A percentile compares a stretch with the other conserved stretches of the same genome.
These are phyloP conservation scores for Hemichromis elongatus DNA, from an alignment of 2,113 vertebrate genomes.

Conservation along the genomic window DNA sequence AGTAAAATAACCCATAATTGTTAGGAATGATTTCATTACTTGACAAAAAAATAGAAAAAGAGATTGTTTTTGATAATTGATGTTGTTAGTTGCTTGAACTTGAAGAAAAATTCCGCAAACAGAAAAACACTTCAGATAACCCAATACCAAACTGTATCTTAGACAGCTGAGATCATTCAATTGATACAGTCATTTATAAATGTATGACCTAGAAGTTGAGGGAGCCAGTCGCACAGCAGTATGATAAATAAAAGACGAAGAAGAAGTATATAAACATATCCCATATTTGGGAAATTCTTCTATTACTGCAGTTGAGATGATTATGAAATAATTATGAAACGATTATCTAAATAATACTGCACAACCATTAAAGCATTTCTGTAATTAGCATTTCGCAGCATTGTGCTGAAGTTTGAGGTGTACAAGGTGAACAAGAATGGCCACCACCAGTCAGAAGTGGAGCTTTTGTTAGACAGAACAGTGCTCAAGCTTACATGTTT, in stretches of 20 bases:
- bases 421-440: neutral
- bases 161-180: fast-evolving
- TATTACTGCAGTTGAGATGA: neutral
- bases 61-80: neutral
- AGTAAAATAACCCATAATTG: too few species aligned
- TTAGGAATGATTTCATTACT: neutral
- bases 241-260: neutral
- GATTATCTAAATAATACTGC: neutral
- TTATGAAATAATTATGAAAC: neutral
- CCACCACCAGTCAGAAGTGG: fast-evolving
- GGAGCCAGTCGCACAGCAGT: neutral
- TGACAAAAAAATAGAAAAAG: neutral
- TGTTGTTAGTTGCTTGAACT: neutral
- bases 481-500: neutral
- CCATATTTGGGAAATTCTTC: neutral
- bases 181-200: neutral
- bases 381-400: neutral
- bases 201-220: neutral
- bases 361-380: neutral
- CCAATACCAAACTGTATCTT: neutral
- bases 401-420: neutral
- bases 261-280: neutral
- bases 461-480: neutral
- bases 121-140: neutral
- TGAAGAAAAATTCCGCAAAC: neutral